Evolutionary conservation across 2,797 vertebrate genomes (phyloP).

Genomic region (Mus spretus): DNA sequence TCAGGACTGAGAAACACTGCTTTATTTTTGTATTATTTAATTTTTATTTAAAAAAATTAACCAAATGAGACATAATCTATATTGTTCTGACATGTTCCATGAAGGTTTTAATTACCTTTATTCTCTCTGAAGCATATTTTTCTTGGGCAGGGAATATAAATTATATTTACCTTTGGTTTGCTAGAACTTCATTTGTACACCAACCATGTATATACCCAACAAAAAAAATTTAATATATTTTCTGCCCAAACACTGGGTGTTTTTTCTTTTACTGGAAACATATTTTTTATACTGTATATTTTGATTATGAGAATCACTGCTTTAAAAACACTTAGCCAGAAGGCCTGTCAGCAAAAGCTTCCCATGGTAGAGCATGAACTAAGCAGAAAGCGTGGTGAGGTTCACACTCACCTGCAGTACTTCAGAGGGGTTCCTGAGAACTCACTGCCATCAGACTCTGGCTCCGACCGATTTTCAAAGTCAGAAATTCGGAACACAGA

Average conservation of each 20-base stretch:
- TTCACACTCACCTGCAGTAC: constrained; percentile 92
- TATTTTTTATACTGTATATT: neutral
- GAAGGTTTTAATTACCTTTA: neutral
- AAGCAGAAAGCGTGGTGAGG: neutral
- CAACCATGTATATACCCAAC: neutral
- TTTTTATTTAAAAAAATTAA: neutral
- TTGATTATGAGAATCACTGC: neutral
- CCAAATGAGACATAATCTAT: neutral
- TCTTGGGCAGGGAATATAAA: neutral
- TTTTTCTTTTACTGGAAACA: neutral
- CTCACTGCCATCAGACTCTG: constrained; percentile 92
- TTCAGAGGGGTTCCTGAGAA: constrained; percentile 92
- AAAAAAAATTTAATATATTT: neutral
- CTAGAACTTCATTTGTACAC: neutral
- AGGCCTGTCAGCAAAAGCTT: neutral
- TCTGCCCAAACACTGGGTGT: neutral
- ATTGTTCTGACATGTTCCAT: neutral
- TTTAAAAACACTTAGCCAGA: neutral
- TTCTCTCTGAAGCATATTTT: neutral
- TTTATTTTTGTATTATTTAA: neutral
- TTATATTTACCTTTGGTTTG: neutral
- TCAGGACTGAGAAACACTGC: neutral
- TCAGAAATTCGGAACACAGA: constrained; percentile 94
- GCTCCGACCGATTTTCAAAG: constrained; percentile 94
- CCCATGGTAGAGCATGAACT: neutral